A percentile compares a stretch with the other conserved stretches of the same genome.
Conservation (phyloP, 2,888 invertebrate genomes). For the Sphecodes monilicornis region DNA sequence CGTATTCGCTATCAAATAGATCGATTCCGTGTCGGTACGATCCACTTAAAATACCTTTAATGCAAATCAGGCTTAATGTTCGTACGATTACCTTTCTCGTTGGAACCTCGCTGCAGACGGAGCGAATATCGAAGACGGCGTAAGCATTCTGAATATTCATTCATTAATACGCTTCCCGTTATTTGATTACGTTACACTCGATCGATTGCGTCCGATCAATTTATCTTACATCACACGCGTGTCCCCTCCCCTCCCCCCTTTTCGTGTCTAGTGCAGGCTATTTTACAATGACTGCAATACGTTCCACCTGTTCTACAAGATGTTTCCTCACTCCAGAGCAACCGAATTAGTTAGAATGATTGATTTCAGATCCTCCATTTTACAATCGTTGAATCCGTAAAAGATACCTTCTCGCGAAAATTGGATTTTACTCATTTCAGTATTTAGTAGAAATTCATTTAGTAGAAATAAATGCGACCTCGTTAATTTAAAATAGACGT, state of each 20-base stretch:
- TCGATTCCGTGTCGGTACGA: constrained; percentile 49
- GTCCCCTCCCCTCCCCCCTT: background rate
- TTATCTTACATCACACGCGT: background rate
- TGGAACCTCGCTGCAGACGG: background rate
- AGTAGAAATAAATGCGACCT: too few species aligned
- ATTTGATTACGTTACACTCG: background rate
- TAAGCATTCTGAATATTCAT: constrained; percentile 4
- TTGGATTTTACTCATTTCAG: too few species aligned
- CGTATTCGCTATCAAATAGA: constrained; percentile 53
- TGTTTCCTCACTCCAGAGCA: background rate
- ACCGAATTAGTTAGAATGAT: too few species aligned
- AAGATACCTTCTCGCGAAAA: too few species aligned
- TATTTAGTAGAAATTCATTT: too few species aligned
- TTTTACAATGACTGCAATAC: background rate
- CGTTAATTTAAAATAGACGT: too few species aligned
- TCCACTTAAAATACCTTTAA: constrained; percentile 56
- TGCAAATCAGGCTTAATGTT: constrained; percentile 51
- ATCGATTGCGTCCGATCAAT: constrained; percentile 7
- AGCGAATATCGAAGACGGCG: background rate
- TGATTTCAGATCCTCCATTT: too few species aligned
- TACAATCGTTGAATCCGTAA: too few species aligned
- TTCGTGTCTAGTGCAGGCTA: background rate
- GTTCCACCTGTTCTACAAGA: background rate
- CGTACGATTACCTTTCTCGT: constrained; percentile 21
- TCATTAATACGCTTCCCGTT: constrained; percentile 3